Percentiles rank a stretch among this genome's conserved stretches.
These are phyloP conservation scores for Drosophila subsilvestris DNA, from an alignment of 2,888 invertebrate species.

Conservation along the genomic window DNA sequence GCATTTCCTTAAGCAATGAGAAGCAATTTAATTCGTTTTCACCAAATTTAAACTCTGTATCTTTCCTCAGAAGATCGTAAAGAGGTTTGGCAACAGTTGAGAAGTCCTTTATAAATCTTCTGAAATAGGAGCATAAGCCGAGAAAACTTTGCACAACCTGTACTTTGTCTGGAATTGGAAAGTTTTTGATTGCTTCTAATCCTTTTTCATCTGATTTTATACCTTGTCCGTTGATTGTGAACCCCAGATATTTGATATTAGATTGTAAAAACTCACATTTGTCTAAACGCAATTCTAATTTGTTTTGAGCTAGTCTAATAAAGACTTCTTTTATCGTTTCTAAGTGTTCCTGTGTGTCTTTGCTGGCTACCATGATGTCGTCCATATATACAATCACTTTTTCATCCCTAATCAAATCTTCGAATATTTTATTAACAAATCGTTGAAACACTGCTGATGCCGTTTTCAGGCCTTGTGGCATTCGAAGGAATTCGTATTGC, in stretches of 20 bases:
- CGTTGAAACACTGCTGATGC: too few species aligned
- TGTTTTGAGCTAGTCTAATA: slow-evolving; percentile 45
- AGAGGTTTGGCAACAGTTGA: neutral
- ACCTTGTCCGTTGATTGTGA: slow-evolving; percentile 32
- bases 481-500: too few species aligned
- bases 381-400: too few species aligned
- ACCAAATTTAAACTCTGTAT: too few species aligned
- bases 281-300: slow-evolving; percentile 34
- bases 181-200: slow-evolving; percentile 13
- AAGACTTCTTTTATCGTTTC: slow-evolving; percentile 47
- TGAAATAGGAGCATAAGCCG: slow-evolving; percentile 35
- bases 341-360: slow-evolving; percentile 44
- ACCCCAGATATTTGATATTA: slow-evolving; percentile 59
- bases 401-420: too few species aligned
- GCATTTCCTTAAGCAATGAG: too few species aligned
- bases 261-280: slow-evolving; percentile 52
- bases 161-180: slow-evolving; percentile 8
- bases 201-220: slow-evolving; percentile 9
- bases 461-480: too few species aligned
- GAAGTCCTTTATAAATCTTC: slow-evolving; percentile 49
- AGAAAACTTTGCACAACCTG: slow-evolving; percentile 15
- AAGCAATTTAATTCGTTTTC: too few species aligned
- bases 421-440: too few species aligned
- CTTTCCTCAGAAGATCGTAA: too few species aligned
- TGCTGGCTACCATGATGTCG: too few species aligned